Conservation (phyloP, 2,797 vertebrate genomes). For the Hypotaenidia okinawae region DNA sequence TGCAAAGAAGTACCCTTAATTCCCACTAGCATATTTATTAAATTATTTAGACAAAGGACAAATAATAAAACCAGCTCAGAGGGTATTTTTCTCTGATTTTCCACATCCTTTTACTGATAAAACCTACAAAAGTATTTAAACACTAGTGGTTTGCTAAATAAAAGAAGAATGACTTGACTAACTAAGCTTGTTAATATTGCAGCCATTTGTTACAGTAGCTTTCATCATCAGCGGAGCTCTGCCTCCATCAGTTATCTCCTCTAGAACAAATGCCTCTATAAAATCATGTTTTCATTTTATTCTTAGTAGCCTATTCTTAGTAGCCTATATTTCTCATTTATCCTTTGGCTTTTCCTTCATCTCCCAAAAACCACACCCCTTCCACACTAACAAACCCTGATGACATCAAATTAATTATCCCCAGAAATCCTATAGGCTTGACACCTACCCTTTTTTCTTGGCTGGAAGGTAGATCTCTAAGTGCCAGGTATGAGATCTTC, state of each 20-base stretch:
- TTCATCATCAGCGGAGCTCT: constrained; percentile 1
- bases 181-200: neutral
- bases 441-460: neutral
- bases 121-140: neutral
- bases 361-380: neutral
- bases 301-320: neutral
- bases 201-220: constrained; percentile 1
- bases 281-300: constrained; percentile 4
- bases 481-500: neutral
- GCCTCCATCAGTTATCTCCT: neutral
- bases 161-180: neutral
- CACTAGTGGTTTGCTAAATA: neutral
- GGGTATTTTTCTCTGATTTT: neutral
- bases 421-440: neutral
- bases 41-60: neutral
- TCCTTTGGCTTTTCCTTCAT: neutral
- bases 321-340: neutral
- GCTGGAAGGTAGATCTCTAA: neutral
- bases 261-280: neutral
- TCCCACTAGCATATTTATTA: neutral
- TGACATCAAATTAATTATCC: neutral
- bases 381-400: neutral
- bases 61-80: neutral
- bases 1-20: neutral
- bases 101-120: neutral